Evolutionary conservation across 2,888 invertebrate genomes (phyloP), one percentile per base, ranked within the genome.

Genomic region (Doris montereyensis): DNA sequence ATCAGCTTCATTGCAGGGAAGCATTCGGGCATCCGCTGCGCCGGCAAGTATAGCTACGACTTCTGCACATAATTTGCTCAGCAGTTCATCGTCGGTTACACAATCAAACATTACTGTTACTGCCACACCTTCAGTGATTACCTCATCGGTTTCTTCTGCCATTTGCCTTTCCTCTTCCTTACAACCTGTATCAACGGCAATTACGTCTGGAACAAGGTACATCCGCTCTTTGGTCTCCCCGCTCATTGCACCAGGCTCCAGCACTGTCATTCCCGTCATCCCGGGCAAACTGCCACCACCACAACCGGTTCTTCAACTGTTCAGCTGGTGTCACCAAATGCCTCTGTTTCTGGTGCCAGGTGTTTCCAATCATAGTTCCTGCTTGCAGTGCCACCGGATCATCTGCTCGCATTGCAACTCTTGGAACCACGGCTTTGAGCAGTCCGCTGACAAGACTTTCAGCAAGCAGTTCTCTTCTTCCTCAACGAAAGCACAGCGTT

Each of bases 301-400:
- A 57, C 71, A 10, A 76, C 34, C 26, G 24, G 62, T 58, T 30
- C 70, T 17, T 32, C 76, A 62, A 21, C 70, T 10, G 62, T 52
- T 21, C n/a, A n/a, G 62, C 79, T 21, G 57, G 62, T 24, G 68
- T 62, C 52, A 52, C 73, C 41, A 26, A n/a, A n/a, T n/a, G n/a
- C n/a, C n/a, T n/a, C n/a, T n/a, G n/a, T n/a, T n/a, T n/a, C n/a
- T n/a, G n/a, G n/a, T n/a, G n/a, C n/a, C n/a, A n/a, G n/a, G n/a
- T n/a, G n/a, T n/a, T n/a, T n/a, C n/a, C n/a, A 24, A 76, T 79
- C 17, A 75, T 79, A 71, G 79, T 79, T 1, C 76, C 79, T 41
- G 79, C 76, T 5, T 76, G 79, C 32, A n/a, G 41, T 4, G 75
- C 71, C n/a, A 76, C 71, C 10, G 79, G 79, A 32, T 71, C 52